Percentiles rank a stretch among this genome's conserved stretches.
Conservation (phyloP, 2,113 vertebrate genomes). For the Oceanites oceanicus region DNA sequence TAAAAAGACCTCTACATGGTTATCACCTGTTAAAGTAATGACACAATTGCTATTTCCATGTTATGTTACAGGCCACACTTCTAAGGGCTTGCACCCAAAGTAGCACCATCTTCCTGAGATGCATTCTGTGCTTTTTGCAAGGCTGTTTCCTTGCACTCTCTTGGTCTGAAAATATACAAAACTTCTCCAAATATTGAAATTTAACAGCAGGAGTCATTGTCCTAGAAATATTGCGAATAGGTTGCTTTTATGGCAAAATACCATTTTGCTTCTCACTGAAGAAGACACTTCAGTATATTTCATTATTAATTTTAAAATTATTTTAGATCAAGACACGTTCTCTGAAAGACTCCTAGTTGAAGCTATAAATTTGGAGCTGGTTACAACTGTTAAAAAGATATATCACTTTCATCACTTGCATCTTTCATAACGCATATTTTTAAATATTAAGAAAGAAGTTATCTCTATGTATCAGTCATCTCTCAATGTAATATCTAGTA, state of each 20-base stretch:
- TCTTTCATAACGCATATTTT: background rate
- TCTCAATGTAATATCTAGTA: background rate
- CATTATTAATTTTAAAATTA: conserved; percentile 1
- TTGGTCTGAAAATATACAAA: background rate
- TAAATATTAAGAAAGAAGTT: background rate
- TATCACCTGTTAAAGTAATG: background rate
- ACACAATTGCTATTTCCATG: background rate
- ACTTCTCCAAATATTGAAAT: background rate
- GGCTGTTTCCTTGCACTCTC: background rate
- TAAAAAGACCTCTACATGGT: background rate
- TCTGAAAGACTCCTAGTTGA: background rate
- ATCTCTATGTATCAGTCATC: background rate
- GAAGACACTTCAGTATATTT: background rate
- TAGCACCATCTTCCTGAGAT: background rate
- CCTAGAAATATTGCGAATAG: background rate
- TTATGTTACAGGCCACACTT: background rate
- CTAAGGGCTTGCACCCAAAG: background rate
- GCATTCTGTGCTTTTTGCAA: background rate
- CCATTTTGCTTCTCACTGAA: background rate
- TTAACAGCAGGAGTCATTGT: background rate
- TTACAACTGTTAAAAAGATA: background rate
- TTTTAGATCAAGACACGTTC: background rate
- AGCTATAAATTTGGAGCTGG: background rate
- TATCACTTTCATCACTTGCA: background rate
- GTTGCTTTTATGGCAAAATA: background rate